Evolutionary conservation across 2,797 vertebrate species (phyloP), one percentile per base, ranked within the genome.

Genomic region (Artibeus lituratus): DNA sequence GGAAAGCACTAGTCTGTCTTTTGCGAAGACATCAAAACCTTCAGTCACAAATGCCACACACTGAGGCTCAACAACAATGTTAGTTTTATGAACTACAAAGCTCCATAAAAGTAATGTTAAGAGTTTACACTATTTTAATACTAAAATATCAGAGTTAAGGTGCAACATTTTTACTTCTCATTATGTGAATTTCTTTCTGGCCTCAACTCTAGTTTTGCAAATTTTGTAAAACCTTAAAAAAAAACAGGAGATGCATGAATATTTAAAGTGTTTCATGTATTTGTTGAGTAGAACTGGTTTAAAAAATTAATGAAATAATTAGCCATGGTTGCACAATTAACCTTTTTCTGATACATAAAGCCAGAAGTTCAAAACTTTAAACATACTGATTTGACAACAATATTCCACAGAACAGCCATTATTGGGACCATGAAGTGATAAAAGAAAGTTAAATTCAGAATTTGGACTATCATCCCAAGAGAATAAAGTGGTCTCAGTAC

Each of bases 21-120:
- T 98, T 97, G 92, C 98, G 95, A 97, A 98, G 97, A 98, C 98
- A 99, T 99, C 98, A 98, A 99, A 99, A 99, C 98, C 99, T 97
- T 98, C 97, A 91, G 97, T 98, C 96, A 97, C 97, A 98, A 98
- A 98, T 98, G 97, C 98, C 55, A 37, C 97, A 96, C 97, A 96
- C 96, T 51, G 90, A 98, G 96, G 97, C 97, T 97, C 95, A 91
- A 97, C 72, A 94, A 96, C 92, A 84, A 97, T 97, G 96, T 97
- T 98, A 97, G 97, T 98, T 98, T 98, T 97, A 98, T 94, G 98
- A 97, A 94, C 94, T 97, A 97, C 94, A 98, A 98, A 98, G 97
- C 95, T 96, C 97, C 95, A 96, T 95, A 95, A 97, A 97, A 98
- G 94, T 93, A 96, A 97, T 96, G 92, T 94, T 97, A 97, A 96